These are phyloP conservation scores for Standfussiana lucernea DNA, from an alignment of 2,888 invertebrate genomes.

Conservation along the genomic window DNA sequence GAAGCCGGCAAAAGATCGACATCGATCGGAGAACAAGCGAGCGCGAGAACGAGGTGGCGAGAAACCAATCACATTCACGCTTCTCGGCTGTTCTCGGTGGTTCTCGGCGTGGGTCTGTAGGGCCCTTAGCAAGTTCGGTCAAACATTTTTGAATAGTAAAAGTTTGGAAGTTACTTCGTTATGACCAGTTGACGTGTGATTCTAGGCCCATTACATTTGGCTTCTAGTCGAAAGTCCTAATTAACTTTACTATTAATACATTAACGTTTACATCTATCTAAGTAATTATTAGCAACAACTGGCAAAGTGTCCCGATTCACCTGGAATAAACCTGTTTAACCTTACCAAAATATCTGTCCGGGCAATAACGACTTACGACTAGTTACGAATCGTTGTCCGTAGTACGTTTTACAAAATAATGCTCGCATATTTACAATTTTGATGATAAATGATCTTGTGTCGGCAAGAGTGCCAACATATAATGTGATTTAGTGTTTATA, in stretches of 20 bases:
- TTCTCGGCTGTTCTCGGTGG: too few species aligned
- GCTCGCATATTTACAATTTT: constrained; percentile 36
- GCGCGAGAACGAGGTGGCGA: too few species aligned
- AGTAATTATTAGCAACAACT: constrained; percentile 6
- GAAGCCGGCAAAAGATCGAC: too few species aligned
- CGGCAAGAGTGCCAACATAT: constrained; percentile 53
- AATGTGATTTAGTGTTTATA: constrained; percentile 38
- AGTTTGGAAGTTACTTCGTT: not conserved
- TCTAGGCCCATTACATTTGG: not conserved
- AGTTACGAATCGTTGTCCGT: constrained; percentile 34
- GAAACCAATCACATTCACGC: too few species aligned
- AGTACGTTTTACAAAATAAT: constrained; percentile 40
- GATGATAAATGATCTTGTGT: constrained; percentile 47
- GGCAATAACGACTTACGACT: constrained; percentile 2
- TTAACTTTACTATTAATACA: not conserved
- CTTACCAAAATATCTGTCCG: constrained; percentile 45
- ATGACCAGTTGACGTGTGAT: not conserved
- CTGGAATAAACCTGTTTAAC: constrained; percentile 39
- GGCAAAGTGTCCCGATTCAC: constrained; percentile 12
- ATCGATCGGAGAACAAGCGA: too few species aligned
- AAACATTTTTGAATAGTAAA: not conserved
- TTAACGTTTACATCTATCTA: not conserved
- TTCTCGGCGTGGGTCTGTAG: too few species aligned
- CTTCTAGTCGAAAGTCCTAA: not conserved
- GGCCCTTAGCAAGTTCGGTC: not conserved